phyloP scores from a whole-genome alignment of 2,888 invertebrate genomes.

The Pristionchus arcanus region DNA sequence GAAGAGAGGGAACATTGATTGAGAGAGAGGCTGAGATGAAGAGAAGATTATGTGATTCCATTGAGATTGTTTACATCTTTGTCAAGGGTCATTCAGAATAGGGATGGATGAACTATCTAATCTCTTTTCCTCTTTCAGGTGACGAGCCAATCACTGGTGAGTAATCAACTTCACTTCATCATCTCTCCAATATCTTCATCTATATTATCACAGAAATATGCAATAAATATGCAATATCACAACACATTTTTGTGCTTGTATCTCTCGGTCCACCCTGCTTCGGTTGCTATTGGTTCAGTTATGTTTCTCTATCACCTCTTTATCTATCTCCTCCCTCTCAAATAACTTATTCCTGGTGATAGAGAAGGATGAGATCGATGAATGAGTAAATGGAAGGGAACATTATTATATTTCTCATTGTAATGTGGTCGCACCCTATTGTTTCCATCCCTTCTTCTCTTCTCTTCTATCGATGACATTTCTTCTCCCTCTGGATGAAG shows the following conservation, averaged over 20 bases:
- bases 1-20: constrained; percentile 30
- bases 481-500: constrained; percentile 46
- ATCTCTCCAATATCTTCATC: neutral
- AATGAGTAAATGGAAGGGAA: neutral
- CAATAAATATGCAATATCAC: constrained; percentile 8
- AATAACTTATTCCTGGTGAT: neutral
- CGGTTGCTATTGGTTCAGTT: constrained; percentile 40
- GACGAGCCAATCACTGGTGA: constrained; percentile 51
- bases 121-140: neutral
- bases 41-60: constrained; percentile 19
- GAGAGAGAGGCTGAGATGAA: constrained; percentile 23
- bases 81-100: neutral
- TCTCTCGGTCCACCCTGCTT: constrained; percentile 44
- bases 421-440: constrained; percentile 27
- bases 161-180: constrained; percentile 30
- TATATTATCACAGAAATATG: neutral
- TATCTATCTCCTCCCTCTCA: neutral
- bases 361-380: neutral
- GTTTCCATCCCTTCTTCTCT: constrained; percentile 30
- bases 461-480: constrained; percentile 32
- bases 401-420: neutral
- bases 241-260: constrained; percentile 2
- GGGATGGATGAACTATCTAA: neutral
- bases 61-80: constrained; percentile 39
- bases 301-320: neutral